Base-by-base conservation (phyloP, 2,113 vertebrate genomes). In the Gnathonemus echidnorhynchus region DNA sequence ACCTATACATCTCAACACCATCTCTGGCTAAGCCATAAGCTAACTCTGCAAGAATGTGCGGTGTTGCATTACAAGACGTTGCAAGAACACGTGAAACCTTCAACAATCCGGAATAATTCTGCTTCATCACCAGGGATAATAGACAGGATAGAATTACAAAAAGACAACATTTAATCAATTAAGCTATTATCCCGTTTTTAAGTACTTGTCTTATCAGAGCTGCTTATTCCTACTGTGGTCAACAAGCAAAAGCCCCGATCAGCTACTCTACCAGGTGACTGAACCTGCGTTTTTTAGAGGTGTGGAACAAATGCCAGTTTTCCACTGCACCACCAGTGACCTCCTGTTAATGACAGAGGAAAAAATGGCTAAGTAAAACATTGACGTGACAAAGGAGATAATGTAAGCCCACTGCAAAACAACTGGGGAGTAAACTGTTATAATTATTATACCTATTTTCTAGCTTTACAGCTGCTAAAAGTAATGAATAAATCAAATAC, bases 311-410 rank as follows among this genome's bases (percentile, higher is more conserved):
- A 85, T 85, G 83, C 39, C 15, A 46, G 24, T 45, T 84, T 84
- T 84, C 74, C 35, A 84, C 39, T 84, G 80, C 42, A 21, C 39
- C 80, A 84, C 42, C 39, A 48, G 21, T 85, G 83, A 83, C 77
- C 77, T 83, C 77, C 42, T 83, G 77, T 45, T 83, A 83, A 83
- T 85, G 83, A 85, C 45, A 85, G 83, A 85, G 83, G 8, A 21
- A 27, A 48, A 85, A 85, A 48, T 85, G 21, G 45, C 83, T 19
- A 85, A 46, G 77, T 45, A 83, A 83, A 45, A 83, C 77, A 83
- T 24, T 42, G 35, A 83, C 2, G 17, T 5, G 42, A 19, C 77
- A 83, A 19, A 39, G 77, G 17, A 83, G 17, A 85, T 85, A 85
- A 85, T 48, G 83, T 48, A n/a, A 48, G 83, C 7, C 45, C 83